A percentile compares a stretch with the other conserved stretches of the same genome.
Conservation (phyloP, 2,888 invertebrate genomes). For the Ctenicera cuprea region DNA sequence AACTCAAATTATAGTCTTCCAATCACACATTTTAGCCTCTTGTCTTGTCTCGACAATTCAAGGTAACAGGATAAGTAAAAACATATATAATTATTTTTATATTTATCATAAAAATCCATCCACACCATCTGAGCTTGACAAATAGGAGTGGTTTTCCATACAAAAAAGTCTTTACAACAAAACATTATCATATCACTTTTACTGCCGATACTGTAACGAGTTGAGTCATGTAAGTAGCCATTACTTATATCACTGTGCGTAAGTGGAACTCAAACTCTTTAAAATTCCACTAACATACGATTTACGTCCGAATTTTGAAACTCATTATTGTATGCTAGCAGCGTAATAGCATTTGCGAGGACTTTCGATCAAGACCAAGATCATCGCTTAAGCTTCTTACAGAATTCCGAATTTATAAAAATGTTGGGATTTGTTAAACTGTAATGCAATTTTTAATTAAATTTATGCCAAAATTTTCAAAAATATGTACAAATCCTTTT, state of each 20-base stretch:
- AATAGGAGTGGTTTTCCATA: background rate
- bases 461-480: too few relatives aligned
- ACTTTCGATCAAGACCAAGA: conserved; percentile 37
- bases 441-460: too few relatives aligned
- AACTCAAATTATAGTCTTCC: too few relatives aligned
- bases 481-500: too few relatives aligned
- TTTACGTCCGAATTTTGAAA: conserved; percentile 47
- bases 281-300: conserved; percentile 35
- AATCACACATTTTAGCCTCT: too few relatives aligned
- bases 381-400: conserved; percentile 8
- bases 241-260: conserved; percentile 44
- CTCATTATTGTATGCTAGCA: conserved; percentile 29
- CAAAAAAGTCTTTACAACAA: background rate
- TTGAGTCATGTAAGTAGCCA: conserved; percentile 41
- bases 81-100: background rate
- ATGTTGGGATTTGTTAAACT: background rate
- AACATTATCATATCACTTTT: conserved; percentile 33
- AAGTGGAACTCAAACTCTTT: conserved; percentile 46
- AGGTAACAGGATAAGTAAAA: too few relatives aligned
- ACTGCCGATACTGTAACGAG: conserved; percentile 13
- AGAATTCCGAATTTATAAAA: conserved; percentile 15
- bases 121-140: background rate
- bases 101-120: conserved; percentile 14
- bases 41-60: too few relatives aligned
- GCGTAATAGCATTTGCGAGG: conserved; percentile 32